Evolutionary conservation across 2,888 invertebrate genomes (phyloP), one percentile per base, ranked within the genome.

Genomic region (Leuctra nigra): DNA sequence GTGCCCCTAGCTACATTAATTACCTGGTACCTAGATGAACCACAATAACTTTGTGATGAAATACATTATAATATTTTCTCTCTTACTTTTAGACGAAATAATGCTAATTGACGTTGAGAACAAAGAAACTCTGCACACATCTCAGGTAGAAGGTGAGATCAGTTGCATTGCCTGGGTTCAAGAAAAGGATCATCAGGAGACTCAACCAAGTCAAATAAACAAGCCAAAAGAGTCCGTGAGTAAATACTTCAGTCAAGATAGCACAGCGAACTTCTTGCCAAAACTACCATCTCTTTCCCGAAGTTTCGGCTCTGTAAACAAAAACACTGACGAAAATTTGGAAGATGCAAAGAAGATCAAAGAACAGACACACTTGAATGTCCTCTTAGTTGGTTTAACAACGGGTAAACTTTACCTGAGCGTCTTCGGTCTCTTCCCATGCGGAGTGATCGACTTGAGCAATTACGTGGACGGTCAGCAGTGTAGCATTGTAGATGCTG

Each of bases 391-490:
- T 54, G 91, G 91, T 11, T 85, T 88, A 67, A 80, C 81, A 54
- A 78, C 81, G 62, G 91, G 92, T 1, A 78, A 80, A 63, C 76
- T 87, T 47, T 78, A 81, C 69, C 76, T 94, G 67, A 84, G 86
- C 67, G 83, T 92, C 3, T 90, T 91, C 72, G 95, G 95, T 14
- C 82, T 90, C 66, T 86, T 91, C 66, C 85, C 87, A 22, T 86
- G 88, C 69, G 88, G 89, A 3, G 78, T 78, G 7, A 77, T 91
- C 58, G 75, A 81, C 65, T 68, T 83, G 24, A 73, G 76, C 3
- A 64, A 66, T 55, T 24, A 57, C 41, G 23, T 55, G 7, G 58
- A 41, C 6, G 54, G 59, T n/a, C 38, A 35, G 6, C 18, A 35
- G 22, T 81, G 82, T 65, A 76, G 78, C 62, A 75, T 82, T 35